These are phyloP conservation scores for zebrafish (Danio rerio) DNA, from an alignment of 2,113 vertebrate species.

Conservation along the genomic window GRCz12tu NC_133188.1:31719501-31720000, in stretches of 20 bases:
- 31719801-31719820: constrained; percentile 22
- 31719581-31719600: background rate
- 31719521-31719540: no score
- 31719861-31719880: constrained; percentile 2
- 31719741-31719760: constrained; percentile 50
- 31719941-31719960: constrained; percentile 45
- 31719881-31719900: constrained; percentile 15
- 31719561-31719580: no score
- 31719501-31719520: no score
- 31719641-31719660: background rate
- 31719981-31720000: constrained; percentile 56
- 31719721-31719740: constrained; percentile 41
- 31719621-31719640: background rate
- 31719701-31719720: background rate
- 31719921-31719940: constrained; percentile 41
- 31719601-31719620: background rate
- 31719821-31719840: background rate
- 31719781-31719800: background rate
- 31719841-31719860: constrained; percentile 17
- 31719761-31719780: background rate
- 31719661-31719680: constrained; percentile 15
- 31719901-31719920: constrained; percentile 37
- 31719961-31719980: constrained; percentile 56
- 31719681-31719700: constrained; percentile 6
- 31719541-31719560: no score